Evolutionary conservation across 2,797 vertebrate species (phyloP), one percentile per base, ranked within the genome.

Genomic region (Nyctibius grandis): DNA sequence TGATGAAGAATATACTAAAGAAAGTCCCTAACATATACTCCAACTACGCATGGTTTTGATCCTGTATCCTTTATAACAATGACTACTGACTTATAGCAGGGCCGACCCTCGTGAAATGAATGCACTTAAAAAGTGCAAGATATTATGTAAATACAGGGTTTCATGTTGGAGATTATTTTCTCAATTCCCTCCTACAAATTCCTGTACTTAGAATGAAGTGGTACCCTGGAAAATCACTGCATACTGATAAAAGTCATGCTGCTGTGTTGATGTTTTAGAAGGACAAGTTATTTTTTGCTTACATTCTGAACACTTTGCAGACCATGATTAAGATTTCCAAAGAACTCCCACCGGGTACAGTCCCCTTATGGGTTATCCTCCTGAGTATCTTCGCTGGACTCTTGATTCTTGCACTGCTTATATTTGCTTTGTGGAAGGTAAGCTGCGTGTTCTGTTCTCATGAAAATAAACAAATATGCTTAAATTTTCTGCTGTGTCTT

Each of bases 371-470:
- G 99, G 99, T 99, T 72, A 99, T 99, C 85, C 98, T 99, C 70
- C 51, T 99, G 90, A 99, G 99, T 89, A 98, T 99, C 91, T 98
- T 99, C 2, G 98, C 98, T 5, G 99, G 99, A 67, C 98, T 99
- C 15, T 94, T 99, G 89, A 98, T 99, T 89, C 96, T 99, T 91
- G 98, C 99, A 26, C 98, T 99, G 42, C 99, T 99, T 88, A 99
- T 99, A 97, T 98, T 99, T 83, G 98, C 95, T 54, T 97, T 99
- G 83, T 99, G 99, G 99, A 99, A 99, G 99, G 99, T 99, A 98
- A 96, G 97, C 15, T 90, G 42, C 44, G 73, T 0, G 0, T 34
- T 50, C 31, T 51, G 23, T 63, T 42, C 65, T 61, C 29, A 18
- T n/a, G 29, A 59, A 47, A 21, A 11, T 42, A 15, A 77, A 50